phyloP scores from a whole-genome alignment of 2,888 invertebrate species.

The Trypoxylon attenuatum region DNA sequence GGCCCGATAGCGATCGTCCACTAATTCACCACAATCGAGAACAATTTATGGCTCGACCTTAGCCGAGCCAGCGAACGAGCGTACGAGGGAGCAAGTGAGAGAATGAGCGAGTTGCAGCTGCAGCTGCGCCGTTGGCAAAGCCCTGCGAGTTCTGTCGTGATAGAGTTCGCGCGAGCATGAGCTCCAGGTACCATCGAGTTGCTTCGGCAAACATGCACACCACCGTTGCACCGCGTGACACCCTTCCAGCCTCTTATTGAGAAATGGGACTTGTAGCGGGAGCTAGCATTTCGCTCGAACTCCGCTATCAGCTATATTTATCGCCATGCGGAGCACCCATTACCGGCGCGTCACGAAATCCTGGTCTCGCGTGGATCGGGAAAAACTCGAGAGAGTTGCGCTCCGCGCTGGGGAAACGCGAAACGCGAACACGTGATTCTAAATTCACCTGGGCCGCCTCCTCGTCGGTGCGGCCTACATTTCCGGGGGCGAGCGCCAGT shows the following conservation, averaged over 20 bases:
- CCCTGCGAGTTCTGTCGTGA: too few relatives aligned
- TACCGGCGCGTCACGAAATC: constrained; percentile 35
- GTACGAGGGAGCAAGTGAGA: constrained; percentile 11
- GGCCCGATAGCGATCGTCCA: constrained; percentile 45
- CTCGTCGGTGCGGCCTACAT: constrained; percentile 48
- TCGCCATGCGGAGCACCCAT: too few relatives aligned
- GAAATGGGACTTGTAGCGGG: too few relatives aligned
- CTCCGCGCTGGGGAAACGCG: constrained; percentile 39
- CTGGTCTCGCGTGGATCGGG: constrained; percentile 13
- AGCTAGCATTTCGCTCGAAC: not conserved
- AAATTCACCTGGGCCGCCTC: constrained; percentile 36
- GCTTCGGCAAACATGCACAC: not conserved
- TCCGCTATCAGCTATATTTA: too few relatives aligned
- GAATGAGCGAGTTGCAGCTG: constrained; percentile 11
- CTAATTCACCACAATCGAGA: constrained; percentile 51
- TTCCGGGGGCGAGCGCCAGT: constrained; percentile 40
- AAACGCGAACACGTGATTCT: constrained; percentile 28
- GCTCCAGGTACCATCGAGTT: not conserved
- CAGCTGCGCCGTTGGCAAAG: too few relatives aligned
- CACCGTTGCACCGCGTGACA: too few relatives aligned
- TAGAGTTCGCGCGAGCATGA: too few relatives aligned
- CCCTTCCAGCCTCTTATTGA: too few relatives aligned
- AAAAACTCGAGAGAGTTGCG: too few relatives aligned
- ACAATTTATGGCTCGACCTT: constrained; percentile 48
- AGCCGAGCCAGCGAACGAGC: constrained; percentile 7